These are phyloP conservation scores for Lutjanus campechanus DNA, from an alignment of 2,797 vertebrate species.

Conservation along the genomic window DNA sequence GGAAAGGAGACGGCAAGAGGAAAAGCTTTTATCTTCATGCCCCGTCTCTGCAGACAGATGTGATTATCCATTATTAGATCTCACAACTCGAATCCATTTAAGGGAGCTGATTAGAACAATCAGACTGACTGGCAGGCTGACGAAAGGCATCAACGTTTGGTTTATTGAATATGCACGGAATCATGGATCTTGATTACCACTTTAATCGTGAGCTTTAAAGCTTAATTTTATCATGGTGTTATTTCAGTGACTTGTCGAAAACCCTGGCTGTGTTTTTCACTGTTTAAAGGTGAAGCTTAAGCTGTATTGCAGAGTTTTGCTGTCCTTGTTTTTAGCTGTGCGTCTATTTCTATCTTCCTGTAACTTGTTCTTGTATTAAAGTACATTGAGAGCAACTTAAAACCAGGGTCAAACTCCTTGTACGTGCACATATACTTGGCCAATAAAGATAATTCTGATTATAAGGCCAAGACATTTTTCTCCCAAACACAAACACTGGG, in stretches of 20 bases:
- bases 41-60: constrained; percentile 60
- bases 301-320: background rate
- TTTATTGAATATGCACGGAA: constrained; percentile 50
- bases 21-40: constrained; percentile 59
- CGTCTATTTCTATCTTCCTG: background rate
- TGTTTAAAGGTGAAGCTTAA: constrained; percentile 16
- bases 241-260: constrained; percentile 14
- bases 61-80: constrained; percentile 74
- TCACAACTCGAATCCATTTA: constrained; percentile 60
- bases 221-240: constrained; percentile 16
- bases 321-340: background rate
- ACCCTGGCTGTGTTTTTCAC: background rate
- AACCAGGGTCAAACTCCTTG: background rate
- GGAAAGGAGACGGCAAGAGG: constrained; percentile 12
- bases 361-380: background rate
- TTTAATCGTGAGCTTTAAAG: constrained; percentile 28
- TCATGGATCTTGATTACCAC: constrained; percentile 37
- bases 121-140: constrained; percentile 49
- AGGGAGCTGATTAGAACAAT: constrained; percentile 57
- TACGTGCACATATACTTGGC: background rate
- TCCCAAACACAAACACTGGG: constrained; percentile 5
- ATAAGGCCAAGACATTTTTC: background rate
- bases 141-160: constrained; percentile 36
- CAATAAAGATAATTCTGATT: background rate
- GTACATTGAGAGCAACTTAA: background rate